These are phyloP conservation scores for Ceratothoa steindachneri DNA, from an alignment of 2,888 invertebrate genomes.

Conservation along the genomic window DNA sequence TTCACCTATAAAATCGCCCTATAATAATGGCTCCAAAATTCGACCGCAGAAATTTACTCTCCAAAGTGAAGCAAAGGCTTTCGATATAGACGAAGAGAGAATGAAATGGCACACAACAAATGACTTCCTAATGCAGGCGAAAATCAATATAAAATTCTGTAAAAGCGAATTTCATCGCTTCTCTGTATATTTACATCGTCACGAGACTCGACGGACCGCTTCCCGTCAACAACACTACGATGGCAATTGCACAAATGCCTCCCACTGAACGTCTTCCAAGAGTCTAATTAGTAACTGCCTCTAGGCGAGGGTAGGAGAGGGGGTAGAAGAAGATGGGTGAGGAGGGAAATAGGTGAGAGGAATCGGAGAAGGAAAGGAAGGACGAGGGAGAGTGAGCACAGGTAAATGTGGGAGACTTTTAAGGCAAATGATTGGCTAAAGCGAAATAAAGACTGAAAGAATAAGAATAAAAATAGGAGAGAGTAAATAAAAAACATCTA, in stretches of 20 bases:
- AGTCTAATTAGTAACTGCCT: slow-evolving; percentile 12
- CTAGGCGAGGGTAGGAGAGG: neutral
- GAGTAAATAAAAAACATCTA: too few species aligned
- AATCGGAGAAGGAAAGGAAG: neutral
- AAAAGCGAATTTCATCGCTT: neutral
- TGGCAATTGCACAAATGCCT: slow-evolving; percentile 2
- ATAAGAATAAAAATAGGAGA: too few species aligned
- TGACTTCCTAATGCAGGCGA: too few species aligned
- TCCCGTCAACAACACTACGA: neutral
- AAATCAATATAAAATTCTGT: neutral
- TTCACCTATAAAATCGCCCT: too few species aligned
- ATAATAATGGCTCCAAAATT: too few species aligned
- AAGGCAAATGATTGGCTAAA: neutral
- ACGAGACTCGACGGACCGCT: neutral
- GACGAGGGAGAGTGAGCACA: too few species aligned
- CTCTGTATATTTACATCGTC: slow-evolving; percentile 1
- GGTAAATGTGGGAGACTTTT: neutral
- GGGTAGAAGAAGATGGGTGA: neutral
- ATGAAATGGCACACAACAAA: too few species aligned
- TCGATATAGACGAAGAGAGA: too few species aligned
- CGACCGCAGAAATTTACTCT: too few species aligned
- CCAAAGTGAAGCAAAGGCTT: too few species aligned
- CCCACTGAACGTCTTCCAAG: neutral
- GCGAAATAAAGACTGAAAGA: neutral
- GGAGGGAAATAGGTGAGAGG: neutral